Evolutionary conservation across 2,888 invertebrate genomes (phyloP), one percentile per base, ranked within the genome.

Genomic region (Tanaodytes sp.): DNA sequence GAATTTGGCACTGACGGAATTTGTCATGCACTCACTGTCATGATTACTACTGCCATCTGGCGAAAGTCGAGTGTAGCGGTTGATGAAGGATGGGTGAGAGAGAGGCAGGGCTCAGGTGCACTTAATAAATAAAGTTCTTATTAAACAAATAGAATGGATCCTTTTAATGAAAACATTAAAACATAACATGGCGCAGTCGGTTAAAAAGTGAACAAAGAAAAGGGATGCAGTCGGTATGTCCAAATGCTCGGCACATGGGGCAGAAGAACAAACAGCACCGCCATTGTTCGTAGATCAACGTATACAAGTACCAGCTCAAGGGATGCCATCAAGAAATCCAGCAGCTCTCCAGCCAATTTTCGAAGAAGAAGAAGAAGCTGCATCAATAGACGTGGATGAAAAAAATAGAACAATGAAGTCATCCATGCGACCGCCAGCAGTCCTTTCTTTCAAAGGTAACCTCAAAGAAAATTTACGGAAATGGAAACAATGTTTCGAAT

Each of bases 391-490:
- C 37, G 37, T 27, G 27, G 27, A 27, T 9, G 27, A 27, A 12
- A 2, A 15, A 37, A 37, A 37, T 15, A 11, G 42, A 42, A 42
- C 11, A 20, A 45, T 62, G 62, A 52, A 52, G 9, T 51, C 61
- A 1, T 54, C 54, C 1, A 62, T 72, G 65, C 57, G 51, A 12
- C 69, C 71, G 37, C 71, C 71, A 19, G 30, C 45, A n/a, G 37
- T 59, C 0, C 23, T 69, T 1, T 66, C 64, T 1, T 69, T 74
- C 31, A 64, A 65, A n/a, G 71, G 73, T 0, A 73, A 73, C 30
- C 14, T 73, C 0, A 49, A 54, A 9, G 77, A 79, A 61, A 75
- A 75, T 33, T 79, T 76, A 76, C 57, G 64, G 46, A 70, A 66
- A 63, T 77, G 75, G 66, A 54, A 48, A 45, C 76, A 75, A 64